Evolutionary conservation across 2,888 invertebrate species (phyloP).

Genomic region (Phyllotreta cruciferae): DNA sequence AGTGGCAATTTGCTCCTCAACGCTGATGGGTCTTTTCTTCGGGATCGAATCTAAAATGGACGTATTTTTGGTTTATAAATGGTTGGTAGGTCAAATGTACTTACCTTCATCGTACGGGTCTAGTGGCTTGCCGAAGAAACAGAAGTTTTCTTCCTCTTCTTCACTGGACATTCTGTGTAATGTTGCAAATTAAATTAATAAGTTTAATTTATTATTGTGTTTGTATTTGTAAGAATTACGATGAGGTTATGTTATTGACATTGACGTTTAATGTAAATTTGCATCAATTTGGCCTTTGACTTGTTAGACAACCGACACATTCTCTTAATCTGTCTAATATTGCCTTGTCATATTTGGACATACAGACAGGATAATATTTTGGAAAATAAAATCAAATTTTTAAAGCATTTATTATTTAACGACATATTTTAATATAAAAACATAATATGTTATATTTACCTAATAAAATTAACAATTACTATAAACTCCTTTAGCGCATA

Average conservation of each 20-base stretch:
- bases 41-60: conserved; percentile 73
- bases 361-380: too few relatives aligned
- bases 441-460: conserved; percentile 23
- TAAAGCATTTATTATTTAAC: conserved; percentile 9
- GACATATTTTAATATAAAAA: conserved; percentile 28
- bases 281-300: too few relatives aligned
- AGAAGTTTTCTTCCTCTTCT: conserved; percentile 70
- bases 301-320: too few relatives aligned
- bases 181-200: background rate
- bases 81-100: conserved; percentile 2
- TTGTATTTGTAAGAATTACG: too few relatives aligned
- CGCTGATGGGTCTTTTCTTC: conserved; percentile 77
- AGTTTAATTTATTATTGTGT: too few relatives aligned
- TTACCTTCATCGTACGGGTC: conserved; percentile 86
- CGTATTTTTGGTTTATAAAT: background rate
- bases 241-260: too few relatives aligned
- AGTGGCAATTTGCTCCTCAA: conserved; percentile 88
- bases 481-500: too few relatives aligned
- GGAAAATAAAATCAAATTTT: too few relatives aligned
- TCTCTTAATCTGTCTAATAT: too few relatives aligned
- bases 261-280: too few relatives aligned
- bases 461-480: conserved; percentile 22
- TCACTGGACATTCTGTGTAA: conserved; percentile 51
- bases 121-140: conserved; percentile 80
- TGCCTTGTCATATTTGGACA: too few relatives aligned